These are phyloP conservation scores for Cuculus canorus DNA, from an alignment of 2,797 vertebrate species.

Conservation along the genomic window DNA sequence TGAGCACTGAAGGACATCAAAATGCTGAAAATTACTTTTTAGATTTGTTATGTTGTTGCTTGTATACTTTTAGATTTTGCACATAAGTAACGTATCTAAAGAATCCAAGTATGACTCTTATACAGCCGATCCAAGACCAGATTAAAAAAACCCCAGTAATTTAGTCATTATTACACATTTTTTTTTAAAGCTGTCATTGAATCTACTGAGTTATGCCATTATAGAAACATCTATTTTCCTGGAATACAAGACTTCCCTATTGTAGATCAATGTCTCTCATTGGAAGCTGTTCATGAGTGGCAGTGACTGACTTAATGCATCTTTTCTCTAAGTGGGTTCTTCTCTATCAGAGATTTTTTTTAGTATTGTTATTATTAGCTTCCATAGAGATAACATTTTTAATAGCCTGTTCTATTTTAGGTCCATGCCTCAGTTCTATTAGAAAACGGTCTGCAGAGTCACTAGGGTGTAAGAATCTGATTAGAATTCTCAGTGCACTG, in stretches of 20 bases:
- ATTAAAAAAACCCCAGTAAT: not conserved
- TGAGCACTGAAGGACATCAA: not conserved
- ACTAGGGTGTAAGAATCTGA: slow-evolving; percentile 47
- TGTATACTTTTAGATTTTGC: not conserved
- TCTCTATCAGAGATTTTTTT: not conserved
- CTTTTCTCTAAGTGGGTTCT: not conserved
- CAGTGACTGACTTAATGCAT: not conserved
- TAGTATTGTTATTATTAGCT: not conserved
- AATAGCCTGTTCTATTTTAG: slow-evolving; percentile 44
- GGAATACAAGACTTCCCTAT: not conserved
- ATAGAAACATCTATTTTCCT: not conserved
- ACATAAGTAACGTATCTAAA: not conserved
- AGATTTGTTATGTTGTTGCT: not conserved
- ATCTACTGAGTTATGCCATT: not conserved
- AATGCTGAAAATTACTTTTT: not conserved
- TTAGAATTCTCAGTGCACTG: slow-evolving; percentile 22
- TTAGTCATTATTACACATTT: not conserved
- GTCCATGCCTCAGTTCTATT: not conserved
- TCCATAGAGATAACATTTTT: not conserved
- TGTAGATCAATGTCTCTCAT: not conserved
- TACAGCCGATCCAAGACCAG: not conserved
- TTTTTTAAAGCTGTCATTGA: not conserved
- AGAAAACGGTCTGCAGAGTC: slow-evolving; percentile 32
- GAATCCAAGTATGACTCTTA: not conserved
- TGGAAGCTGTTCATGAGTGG: not conserved